Evolutionary conservation across 1,140 invertebrate species (phyloP).

Genomic region (Camponotus vicinus): DNA sequence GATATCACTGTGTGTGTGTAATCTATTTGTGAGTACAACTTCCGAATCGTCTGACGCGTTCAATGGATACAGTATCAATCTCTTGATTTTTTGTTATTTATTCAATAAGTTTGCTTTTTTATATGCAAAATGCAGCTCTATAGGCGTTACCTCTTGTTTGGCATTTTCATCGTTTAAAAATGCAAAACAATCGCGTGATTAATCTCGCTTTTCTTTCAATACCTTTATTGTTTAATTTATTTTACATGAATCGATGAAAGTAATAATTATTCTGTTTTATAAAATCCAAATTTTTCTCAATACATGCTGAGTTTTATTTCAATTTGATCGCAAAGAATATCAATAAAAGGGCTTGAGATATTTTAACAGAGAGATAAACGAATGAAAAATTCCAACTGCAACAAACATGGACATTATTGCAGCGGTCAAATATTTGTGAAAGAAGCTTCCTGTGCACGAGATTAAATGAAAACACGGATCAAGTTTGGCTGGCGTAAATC

Average conservation of each 20-base stretch:
- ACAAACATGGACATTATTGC: slow-evolving; percentile 35
- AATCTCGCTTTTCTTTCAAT: background rate
- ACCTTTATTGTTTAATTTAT: background rate
- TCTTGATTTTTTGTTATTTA: background rate
- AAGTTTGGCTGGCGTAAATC: slow-evolving; percentile 22
- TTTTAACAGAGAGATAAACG: slow-evolving; percentile 35
- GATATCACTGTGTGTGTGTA: background rate
- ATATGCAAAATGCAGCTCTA: background rate
- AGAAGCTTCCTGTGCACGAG: slow-evolving; percentile 26
- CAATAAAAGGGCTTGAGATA: background rate
- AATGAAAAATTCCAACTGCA: background rate
- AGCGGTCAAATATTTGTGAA: slow-evolving; percentile 48
- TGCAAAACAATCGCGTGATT: background rate
- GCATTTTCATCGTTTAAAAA: background rate
- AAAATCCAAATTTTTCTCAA: background rate
- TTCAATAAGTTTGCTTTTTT: background rate
- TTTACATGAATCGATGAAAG: background rate
- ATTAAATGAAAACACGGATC: slow-evolving; percentile 52
- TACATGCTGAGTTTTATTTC: background rate
- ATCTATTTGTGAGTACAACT: slow-evolving; percentile 39
- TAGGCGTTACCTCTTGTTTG: background rate
- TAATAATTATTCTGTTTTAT: background rate
- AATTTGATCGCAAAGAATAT: background rate
- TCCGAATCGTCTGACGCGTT: background rate
- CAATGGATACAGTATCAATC: background rate